Base-by-base conservation (phyloP, 2,113 vertebrate species). In the Picathartes gymnocephalus region DNA sequence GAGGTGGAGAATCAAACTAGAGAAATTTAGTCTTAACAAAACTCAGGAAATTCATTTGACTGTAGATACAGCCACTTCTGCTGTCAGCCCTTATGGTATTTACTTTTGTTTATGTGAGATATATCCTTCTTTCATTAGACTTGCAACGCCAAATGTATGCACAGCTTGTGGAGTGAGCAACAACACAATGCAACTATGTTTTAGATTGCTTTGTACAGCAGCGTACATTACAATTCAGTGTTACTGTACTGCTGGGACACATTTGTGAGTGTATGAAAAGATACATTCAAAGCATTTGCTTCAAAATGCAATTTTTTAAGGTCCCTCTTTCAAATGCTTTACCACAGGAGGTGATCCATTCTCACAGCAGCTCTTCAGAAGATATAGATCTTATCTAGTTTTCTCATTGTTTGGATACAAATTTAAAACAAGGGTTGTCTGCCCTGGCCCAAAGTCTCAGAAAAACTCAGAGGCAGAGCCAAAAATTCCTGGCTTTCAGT, bases 41-140 rank as follows among this genome's bases (percentile, higher is more conserved):
- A 54, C 39, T 54, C 64, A 58, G 39, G 47, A 69, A 82, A 73
- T 22, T 50, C 15, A 35, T 69, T 21, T 44, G 58, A 81, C 70
- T 79, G 61, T 35, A 65, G 66, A 79, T 92, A 60, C 5, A 93
- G 77, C 60, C 83, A 31, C 42, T 90, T 88, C 58, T 83, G 90
- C 86, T 90, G 81, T 62, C 87, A 88, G n/a, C 12, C 79, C 66
- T 24, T 72, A 60, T 31, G 61, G 65, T 82, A 44, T 93, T 95
- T 82, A 72, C 79, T 83, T 74, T 50, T 85, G 74, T 94, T 88
- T 90, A 53, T 73, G 42, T 28, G 31, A 79, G 37, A 15, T 48
- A 69, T n/a, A 85, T 61, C 51, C 62, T 44, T 91, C 58, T 88
- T 93, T 93, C 93, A 84, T 91, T 86, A 82, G 88, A 56, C 47